These are phyloP conservation scores for Babylonia areolata DNA, from an alignment of 1,140 invertebrate species.

Conservation along the genomic window DNA sequence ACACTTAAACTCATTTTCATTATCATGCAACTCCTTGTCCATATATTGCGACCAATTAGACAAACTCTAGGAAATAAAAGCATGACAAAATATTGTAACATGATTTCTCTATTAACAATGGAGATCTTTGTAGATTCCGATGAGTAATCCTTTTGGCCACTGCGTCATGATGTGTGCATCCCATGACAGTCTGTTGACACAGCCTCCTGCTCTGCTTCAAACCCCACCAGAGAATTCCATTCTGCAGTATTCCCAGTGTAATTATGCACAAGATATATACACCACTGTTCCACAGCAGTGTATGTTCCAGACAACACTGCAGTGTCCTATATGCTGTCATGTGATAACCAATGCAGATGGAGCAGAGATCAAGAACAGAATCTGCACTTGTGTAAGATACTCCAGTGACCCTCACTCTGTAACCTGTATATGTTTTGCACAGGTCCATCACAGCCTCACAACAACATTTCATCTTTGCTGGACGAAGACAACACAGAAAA, in stretches of 20 bases:
- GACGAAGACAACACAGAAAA: background rate
- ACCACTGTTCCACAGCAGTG: background rate
- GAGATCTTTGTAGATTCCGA: slow-evolving; percentile 8
- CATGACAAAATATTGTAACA: too few species aligned
- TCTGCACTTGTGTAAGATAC: background rate
- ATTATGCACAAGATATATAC: background rate
- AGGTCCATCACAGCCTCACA: background rate
- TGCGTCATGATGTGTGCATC: slow-evolving; percentile 7
- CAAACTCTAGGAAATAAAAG: too few species aligned
- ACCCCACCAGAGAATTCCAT: background rate
- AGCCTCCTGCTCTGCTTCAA: background rate
- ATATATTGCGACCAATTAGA: too few species aligned
- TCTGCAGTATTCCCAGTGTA: background rate
- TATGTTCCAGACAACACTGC: background rate
- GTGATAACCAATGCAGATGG: background rate
- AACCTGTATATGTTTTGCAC: background rate
- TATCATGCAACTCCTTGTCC: too few species aligned
- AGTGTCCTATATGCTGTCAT: background rate
- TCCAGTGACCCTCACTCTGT: background rate
- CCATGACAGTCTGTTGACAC: background rate
- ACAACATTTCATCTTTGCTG: background rate
- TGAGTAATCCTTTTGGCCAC: background rate
- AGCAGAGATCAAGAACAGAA: background rate
- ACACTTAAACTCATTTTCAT: too few species aligned
- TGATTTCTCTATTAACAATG: background rate